A percentile compares a stretch with the other conserved stretches of the same genome.
These are phyloP conservation scores for Acheta domesticus DNA, from an alignment of 2,888 invertebrate species.

Conservation along the genomic window DNA sequence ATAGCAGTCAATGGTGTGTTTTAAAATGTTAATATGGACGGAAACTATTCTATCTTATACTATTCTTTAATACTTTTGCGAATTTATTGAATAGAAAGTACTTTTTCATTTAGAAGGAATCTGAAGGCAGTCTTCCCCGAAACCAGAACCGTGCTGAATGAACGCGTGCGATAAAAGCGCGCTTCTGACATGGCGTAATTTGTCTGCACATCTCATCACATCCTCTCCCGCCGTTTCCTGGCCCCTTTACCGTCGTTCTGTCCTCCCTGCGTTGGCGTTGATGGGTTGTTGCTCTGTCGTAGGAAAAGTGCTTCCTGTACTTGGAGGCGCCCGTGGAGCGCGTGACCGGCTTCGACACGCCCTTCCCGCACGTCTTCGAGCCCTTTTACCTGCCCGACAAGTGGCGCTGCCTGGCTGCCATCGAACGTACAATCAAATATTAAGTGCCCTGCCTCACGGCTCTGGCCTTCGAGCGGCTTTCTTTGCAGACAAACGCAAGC, in stretches of 20 bases:
- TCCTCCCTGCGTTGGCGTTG: no score
- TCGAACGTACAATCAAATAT: slow-evolving; percentile 72
- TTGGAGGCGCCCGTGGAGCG: slow-evolving; percentile 89
- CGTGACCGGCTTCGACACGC: slow-evolving; percentile 94
- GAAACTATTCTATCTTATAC: no score
- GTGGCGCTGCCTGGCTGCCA: slow-evolving; percentile 82
- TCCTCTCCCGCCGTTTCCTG: not conserved
- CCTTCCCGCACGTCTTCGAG: slow-evolving; percentile 95
- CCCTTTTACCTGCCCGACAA: slow-evolving; percentile 94
- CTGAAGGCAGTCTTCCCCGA: no score
- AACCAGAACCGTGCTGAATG: no score
- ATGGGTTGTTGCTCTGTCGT: slow-evolving; percentile 40
- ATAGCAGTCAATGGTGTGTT: not conserved
- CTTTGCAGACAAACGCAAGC: no score
- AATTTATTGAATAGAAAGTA: no score
- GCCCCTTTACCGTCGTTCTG: no score
- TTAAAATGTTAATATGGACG: not conserved
- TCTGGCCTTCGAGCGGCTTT: no score
- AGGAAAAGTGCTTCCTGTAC: slow-evolving; percentile 91
- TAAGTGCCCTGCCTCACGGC: slow-evolving; percentile 46
- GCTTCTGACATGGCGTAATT: not conserved
- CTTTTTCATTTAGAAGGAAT: no score
- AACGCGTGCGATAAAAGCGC: no score
- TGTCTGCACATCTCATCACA: not conserved
- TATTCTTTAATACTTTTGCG: not conserved